Evolutionary conservation across 2,888 invertebrate species (phyloP), one percentile per base, ranked within the genome.

Genomic region (Lepas anatifera): DNA sequence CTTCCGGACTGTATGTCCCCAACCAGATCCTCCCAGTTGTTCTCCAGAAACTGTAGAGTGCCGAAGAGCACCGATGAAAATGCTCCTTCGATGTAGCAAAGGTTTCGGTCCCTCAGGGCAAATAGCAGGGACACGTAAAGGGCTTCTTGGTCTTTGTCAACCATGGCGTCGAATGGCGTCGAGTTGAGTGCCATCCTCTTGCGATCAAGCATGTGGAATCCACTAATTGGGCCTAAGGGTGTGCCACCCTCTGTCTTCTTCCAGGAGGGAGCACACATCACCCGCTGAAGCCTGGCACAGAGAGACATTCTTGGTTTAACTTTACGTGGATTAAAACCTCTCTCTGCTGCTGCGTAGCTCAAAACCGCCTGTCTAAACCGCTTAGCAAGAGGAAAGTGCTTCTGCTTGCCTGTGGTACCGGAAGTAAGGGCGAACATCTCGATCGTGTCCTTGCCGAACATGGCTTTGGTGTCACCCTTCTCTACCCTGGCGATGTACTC

Each of bases 91-190:
- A 79, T 74, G 69, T 76, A 76, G 10, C 78, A 78, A 7, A 79
- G 67, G 69, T 77, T 75, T 37, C 72, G 75, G 70, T 79, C 78
- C 68, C 75, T 76, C 37, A 79, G 70, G 16, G 75, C 78, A 76
- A 79, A 79, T 68, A 79, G 71, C 7, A 78, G 72, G 72, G 78
- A 77, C 11, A 78, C 70, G 71, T 79, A 79, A n/a, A 77, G 70
- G 18, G 77, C 78, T 68, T 78, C 77, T 11, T 77, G 77, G 69
- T 78, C 78, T 37, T 75, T 74, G 22, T 46, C 46, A 2, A 46
- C n/a, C n/a, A n/a, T n/a, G n/a, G n/a, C n/a, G n/a, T n/a, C n/a
- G n/a, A n/a, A n/a, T n/a, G n/a, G n/a, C 46, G 22, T n/a, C 46
- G 46, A n/a, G 46, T n/a, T 2, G 22, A 50, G 7, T 1, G 8